These are phyloP conservation scores for Drosophila leonis DNA, from an alignment of 2,888 invertebrate genomes.

Conservation along the genomic window DNA sequence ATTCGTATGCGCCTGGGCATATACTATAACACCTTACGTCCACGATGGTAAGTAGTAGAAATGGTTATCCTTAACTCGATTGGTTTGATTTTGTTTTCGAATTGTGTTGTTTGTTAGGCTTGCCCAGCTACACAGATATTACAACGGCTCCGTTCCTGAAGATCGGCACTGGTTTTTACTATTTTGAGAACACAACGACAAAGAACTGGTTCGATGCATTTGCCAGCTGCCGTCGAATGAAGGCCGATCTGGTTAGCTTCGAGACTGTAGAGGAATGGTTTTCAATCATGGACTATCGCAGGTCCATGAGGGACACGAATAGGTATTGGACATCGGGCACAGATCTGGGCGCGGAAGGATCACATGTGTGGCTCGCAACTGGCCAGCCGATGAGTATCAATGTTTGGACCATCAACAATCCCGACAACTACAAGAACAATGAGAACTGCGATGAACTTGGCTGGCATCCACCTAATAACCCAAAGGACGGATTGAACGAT, in stretches of 20 bases:
- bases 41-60: neutral
- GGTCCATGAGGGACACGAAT: neutral
- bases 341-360: slow-evolving; percentile 49
- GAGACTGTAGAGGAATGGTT: slow-evolving; percentile 21
- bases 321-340: slow-evolving; percentile 51
- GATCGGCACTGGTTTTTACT: slow-evolving; percentile 30
- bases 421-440: slow-evolving; percentile 32
- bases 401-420: slow-evolving; percentile 53
- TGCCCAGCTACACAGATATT: neutral
- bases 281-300: slow-evolving; percentile 3
- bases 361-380: slow-evolving; percentile 54
- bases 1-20: neutral
- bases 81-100: neutral
- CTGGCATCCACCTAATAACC: neutral
- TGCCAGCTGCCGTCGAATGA: slow-evolving; percentile 22
- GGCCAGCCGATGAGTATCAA: slow-evolving; percentile 44
- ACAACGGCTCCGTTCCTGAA: slow-evolving; percentile 12
- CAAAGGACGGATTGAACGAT: slow-evolving; percentile 10
- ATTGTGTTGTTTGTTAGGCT: neutral
- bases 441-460: slow-evolving; percentile 28
- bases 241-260: slow-evolving; percentile 16
- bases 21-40: neutral
- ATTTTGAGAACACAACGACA: slow-evolving; percentile 5
- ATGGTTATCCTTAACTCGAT: too few species aligned
- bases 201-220: slow-evolving; percentile 32